A percentile compares a stretch with the other conserved stretches of the same genome.
Conservation (phyloP, 1,140 invertebrate species). For the Zophobas atratus region DNA sequence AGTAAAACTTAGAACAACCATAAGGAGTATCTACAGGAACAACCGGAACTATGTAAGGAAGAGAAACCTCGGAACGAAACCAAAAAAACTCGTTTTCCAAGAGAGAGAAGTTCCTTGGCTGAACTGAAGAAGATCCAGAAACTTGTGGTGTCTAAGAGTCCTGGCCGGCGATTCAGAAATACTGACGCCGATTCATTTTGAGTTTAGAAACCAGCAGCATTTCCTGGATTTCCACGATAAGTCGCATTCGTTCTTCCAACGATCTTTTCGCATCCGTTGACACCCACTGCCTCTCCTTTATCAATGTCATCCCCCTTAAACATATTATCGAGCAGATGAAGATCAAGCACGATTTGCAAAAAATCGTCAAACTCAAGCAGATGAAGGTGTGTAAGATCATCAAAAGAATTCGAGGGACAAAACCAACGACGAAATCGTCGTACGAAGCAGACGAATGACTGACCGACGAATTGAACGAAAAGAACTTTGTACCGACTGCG, state of each 20-base stretch:
- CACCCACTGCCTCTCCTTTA: conserved; percentile 18
- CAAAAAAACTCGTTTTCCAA: no score
- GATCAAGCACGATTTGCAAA: conserved; percentile 32
- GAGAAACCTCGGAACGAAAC: no score
- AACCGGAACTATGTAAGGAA: no score
- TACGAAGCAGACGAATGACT: conserved; percentile 57
- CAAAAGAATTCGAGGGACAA: conserved; percentile 59
- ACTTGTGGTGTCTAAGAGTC: conserved; percentile 57
- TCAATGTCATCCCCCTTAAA: conserved; percentile 46
- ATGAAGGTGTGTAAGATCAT: conserved; percentile 66
- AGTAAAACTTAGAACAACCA: no score
- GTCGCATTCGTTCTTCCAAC: conserved; percentile 54
- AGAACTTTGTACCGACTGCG: no score
- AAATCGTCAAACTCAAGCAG: conserved; percentile 65
- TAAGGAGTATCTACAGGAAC: no score
- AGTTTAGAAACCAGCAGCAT: conserved; percentile 62
- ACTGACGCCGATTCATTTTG: conserved; percentile 64
- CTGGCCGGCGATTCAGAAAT: conserved; percentile 48
- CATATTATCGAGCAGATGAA: conserved; percentile 39
- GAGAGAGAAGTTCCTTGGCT: conserved; percentile 15
- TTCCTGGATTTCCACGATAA: conserved; percentile 58
- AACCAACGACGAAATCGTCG: conserved; percentile 65
- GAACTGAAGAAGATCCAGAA: conserved; percentile 60
- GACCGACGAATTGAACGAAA: no score
- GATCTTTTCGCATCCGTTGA: conserved; percentile 47